These are phyloP conservation scores for Eidolon helvum DNA, from an alignment of 2,113 vertebrate species.

Conservation along the genomic window DNA sequence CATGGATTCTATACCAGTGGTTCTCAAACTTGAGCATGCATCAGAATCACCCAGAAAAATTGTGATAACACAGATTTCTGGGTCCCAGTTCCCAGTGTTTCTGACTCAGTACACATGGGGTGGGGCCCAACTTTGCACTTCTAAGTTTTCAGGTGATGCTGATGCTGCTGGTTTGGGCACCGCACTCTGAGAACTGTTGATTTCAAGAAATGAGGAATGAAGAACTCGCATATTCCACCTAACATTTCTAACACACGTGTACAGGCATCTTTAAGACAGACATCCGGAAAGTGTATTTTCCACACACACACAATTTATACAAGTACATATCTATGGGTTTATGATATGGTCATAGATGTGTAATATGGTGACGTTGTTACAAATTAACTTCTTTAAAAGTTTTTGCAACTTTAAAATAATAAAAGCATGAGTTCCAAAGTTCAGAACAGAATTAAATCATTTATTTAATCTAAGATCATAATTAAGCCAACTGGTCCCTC, in stretches of 20 bases:
- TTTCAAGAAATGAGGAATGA: background rate
- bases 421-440: background rate
- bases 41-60: background rate
- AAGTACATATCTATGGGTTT: background rate
- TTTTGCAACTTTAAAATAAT: background rate
- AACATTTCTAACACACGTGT: background rate
- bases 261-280: background rate
- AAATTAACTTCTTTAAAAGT: background rate
- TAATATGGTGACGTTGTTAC: background rate
- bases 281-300: background rate
- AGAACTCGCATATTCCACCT: background rate
- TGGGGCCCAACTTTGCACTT: background rate
- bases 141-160: background rate
- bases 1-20: background rate
- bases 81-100: background rate
- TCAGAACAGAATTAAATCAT: background rate
- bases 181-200: background rate
- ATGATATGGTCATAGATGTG: background rate
- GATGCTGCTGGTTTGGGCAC: background rate
- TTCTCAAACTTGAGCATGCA: background rate
- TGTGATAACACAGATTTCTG: background rate
- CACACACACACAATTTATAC: background rate
- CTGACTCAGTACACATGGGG: background rate
- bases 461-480: background rate
- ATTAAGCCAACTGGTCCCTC: background rate